phyloP scores from a whole-genome alignment of 2,797 vertebrate species.

The Poecilia wingei region DNA sequence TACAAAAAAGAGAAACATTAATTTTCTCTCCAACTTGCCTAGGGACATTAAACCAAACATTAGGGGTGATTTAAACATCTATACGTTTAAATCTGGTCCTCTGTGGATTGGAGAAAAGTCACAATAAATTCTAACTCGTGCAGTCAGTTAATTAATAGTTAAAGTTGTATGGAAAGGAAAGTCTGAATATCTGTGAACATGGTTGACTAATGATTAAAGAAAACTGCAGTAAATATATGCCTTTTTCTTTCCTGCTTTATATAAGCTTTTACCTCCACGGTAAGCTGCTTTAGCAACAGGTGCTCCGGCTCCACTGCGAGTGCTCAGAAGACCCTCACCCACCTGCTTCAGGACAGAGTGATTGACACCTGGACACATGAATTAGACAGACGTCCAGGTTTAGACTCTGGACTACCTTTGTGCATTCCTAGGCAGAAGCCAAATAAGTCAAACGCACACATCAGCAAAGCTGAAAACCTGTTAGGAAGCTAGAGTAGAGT shows the following conservation, averaged over 20 bases:
- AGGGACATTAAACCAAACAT: not conserved
- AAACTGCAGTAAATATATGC: not conserved
- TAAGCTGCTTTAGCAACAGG: slow-evolving; percentile 82
- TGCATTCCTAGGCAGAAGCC: not conserved
- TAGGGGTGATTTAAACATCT: not conserved
- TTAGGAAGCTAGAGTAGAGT: not conserved
- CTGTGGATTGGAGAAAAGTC: not conserved
- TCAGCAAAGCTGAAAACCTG: not conserved
- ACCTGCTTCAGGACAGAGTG: slow-evolving; percentile 88
- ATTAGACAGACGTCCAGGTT: slow-evolving; percentile 10
- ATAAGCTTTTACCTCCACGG: slow-evolving; percentile 82
- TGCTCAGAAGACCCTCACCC: slow-evolving; percentile 87
- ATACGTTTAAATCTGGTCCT: not conserved
- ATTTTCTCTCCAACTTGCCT: not conserved
- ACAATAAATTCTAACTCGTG: not conserved
- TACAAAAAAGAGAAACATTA: not conserved
- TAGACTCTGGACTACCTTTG: not conserved
- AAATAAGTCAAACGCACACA: not conserved
- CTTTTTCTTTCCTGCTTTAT: not conserved
- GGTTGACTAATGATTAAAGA: not conserved
- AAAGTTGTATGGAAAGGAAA: not conserved
- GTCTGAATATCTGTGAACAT: not conserved
- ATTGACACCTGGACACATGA: slow-evolving; percentile 81
- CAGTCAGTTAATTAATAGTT: not conserved
- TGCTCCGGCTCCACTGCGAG: slow-evolving; percentile 80